A percentile compares a stretch with the other conserved stretches of the same genome.
Evolutionary conservation across 2,888 invertebrate species (phyloP).

Genomic region (Drosophila macrospina): DNA sequence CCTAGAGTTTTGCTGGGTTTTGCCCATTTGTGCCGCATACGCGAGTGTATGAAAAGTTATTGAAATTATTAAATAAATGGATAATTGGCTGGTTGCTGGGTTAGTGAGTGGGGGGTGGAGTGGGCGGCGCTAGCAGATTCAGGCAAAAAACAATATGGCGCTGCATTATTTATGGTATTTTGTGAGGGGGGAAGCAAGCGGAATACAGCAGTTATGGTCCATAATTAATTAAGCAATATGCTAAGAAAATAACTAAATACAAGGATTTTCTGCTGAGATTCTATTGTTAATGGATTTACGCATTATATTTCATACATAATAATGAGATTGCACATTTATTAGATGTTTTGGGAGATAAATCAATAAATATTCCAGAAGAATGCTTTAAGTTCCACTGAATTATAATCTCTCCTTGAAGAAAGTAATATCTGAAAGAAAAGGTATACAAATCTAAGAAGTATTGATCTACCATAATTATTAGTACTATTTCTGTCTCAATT

Average conservation of each 20-base stretch:
- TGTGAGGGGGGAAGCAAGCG: conserved; percentile 25
- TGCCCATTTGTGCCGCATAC: conserved; percentile 42
- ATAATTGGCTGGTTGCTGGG: conserved; percentile 62
- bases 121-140: conserved; percentile 52
- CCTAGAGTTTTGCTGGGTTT: conserved; percentile 6
- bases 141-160: conserved; percentile 63
- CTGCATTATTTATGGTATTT: conserved; percentile 52
- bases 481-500: background rate
- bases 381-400: too few species aligned
- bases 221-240: conserved; percentile 64
- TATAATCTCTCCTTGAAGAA: too few species aligned
- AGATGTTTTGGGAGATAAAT: background rate
- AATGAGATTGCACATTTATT: background rate
- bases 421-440: too few species aligned
- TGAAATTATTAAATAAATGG: conserved; percentile 77
- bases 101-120: conserved; percentile 2
- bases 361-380: background rate
- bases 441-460: too few species aligned
- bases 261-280: background rate
- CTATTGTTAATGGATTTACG: background rate
- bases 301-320: background rate
- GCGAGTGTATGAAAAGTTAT: conserved; percentile 78
- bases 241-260: conserved; percentile 8
- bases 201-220: conserved; percentile 7
- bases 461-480: background rate